Base-by-base conservation (phyloP, 2,888 invertebrate species). In the Euplexia lucipara region DNA sequence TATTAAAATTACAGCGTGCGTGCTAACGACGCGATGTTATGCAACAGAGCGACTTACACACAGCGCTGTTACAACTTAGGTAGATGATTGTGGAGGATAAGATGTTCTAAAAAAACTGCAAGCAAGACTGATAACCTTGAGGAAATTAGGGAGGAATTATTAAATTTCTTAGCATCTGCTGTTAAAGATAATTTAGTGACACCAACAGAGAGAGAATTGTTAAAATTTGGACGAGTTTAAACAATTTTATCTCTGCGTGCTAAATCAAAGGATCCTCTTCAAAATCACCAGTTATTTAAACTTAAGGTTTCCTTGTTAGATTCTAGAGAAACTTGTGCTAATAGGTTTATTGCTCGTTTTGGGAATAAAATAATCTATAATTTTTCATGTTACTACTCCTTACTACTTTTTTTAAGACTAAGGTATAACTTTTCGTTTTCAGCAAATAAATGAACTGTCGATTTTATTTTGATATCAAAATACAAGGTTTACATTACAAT, bases 91-190 rank as follows among this genome's bases (percentile, higher is more conserved):
- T 81, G 76, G 14, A 35, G 35, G 59, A 71, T 54, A 57, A 75
- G 81, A 64, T 72, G 78, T 74, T 75, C 74, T 58, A 61, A 79
- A 70, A 65, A 75, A 72, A 79, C 34, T 47, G 51, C 44, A 66
- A 41, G 20, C 61, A 73, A 79, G 71, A 72, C 80, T 76, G 60
- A 70, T 57, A 68, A 72, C 42, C 61, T 32, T 48, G 51, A 30
- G 20, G 9, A 47, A 20, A 34, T 65, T 45, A 9, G 22, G n/a
- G 20, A 8, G 14, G 49, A 41, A 42, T 32, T 8, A 26, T 14
- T 0, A 14, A 1, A 34, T 47, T 1, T 39, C 3, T 56, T 54
- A 5, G 1, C 8, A 18, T 18, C 3, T 30, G 8, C 3, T 0
- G 7, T 4, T 20, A 0, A 18, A 7, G 12, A 26, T n/a, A 34